These are phyloP conservation scores for Tenualosa ilisha DNA, from an alignment of 2,797 vertebrate species.

Conservation along the genomic window DNA sequence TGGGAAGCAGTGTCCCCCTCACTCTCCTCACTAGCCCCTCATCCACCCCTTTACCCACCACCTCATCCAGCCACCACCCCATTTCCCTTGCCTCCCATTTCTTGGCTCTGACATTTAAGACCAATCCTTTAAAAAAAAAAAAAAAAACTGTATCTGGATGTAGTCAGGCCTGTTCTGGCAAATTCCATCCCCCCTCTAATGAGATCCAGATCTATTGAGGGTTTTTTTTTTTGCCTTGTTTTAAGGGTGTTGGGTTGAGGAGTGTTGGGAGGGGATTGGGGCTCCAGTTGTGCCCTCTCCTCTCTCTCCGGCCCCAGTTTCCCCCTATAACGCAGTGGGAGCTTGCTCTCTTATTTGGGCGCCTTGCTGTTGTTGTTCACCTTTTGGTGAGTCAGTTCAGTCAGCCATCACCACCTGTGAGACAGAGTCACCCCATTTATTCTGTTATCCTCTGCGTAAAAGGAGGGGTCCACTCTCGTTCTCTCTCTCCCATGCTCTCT, in stretches of 20 bases:
- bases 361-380: background rate
- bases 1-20: background rate
- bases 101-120: conserved; percentile 19
- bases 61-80: background rate
- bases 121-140: background rate
- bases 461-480: too few species aligned
- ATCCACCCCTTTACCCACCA: background rate
- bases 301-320: background rate
- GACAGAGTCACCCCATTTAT: background rate
- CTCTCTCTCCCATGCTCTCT: too few species aligned
- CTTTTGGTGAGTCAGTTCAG: background rate
- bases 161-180: conserved; percentile 11
- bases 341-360: background rate
- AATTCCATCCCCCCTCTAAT: background rate
- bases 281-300: background rate
- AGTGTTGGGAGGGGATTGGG: background rate
- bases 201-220: conserved; percentile 11
- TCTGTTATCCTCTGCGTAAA: background rate
- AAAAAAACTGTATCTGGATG: conserved; percentile 7
- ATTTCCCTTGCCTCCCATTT: background rate
- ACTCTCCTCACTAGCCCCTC: background rate
- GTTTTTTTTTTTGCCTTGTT: background rate
- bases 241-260: conserved; percentile 8
- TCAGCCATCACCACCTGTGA: background rate
- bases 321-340: background rate